phyloP scores from a whole-genome alignment of 2,797 vertebrate species.

The Alcedo quadribrachys region DNA sequence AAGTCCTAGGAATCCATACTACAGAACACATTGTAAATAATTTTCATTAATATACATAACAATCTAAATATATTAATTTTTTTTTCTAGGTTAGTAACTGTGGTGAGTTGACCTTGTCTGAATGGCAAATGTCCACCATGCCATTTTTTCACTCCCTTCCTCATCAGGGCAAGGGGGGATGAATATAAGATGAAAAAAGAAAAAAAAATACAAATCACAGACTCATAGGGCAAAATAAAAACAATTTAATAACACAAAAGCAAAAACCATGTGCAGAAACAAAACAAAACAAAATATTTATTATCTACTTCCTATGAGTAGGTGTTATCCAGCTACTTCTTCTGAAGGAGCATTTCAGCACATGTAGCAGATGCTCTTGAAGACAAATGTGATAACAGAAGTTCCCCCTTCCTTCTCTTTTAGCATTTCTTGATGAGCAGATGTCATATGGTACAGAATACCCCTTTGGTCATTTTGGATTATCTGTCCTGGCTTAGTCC shows the following conservation, averaged over 20 bases:
- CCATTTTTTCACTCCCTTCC: background rate
- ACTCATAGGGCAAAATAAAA: background rate
- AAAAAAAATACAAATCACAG: background rate
- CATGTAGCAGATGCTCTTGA: accelerated
- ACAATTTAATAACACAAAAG: background rate
- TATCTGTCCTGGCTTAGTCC: too few species aligned
- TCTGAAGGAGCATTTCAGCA: background rate
- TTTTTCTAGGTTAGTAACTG: background rate
- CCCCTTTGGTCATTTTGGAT: too few species aligned
- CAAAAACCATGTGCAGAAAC: accelerated
- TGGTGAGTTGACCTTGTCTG: background rate
- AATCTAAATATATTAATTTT: background rate
- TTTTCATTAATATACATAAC: background rate
- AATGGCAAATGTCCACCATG: background rate
- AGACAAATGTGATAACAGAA: background rate
- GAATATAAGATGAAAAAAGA: background rate
- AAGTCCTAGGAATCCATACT: background rate
- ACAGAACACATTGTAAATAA: background rate
- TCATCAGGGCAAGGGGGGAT: accelerated
- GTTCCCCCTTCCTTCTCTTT: accelerated
- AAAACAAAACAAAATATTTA: background rate
- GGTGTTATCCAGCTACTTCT: background rate
- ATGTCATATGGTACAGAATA: background rate
- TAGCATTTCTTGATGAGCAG: background rate
- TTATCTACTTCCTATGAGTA: background rate